Conservation (phyloP, 2,797 vertebrate genomes). For the Petrocephalus sullivani region DNA sequence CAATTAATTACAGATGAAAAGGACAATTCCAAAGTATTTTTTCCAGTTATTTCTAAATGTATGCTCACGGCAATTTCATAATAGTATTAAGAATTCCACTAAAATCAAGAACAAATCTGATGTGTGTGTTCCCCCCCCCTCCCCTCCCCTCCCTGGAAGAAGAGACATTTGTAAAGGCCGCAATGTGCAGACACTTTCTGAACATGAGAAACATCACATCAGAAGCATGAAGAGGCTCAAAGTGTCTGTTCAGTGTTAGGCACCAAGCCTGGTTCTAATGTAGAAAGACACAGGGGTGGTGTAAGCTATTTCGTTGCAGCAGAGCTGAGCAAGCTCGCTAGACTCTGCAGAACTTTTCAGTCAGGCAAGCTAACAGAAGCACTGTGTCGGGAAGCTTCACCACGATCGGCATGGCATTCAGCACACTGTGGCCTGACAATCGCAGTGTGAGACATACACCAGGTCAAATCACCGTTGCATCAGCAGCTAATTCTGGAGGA, state of each 20-base stretch:
- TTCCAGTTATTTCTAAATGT: background rate
- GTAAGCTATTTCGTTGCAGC: background rate
- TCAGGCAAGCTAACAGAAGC: background rate
- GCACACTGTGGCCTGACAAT: background rate
- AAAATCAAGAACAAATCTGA: background rate
- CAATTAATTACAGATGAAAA: background rate
- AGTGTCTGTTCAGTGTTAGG: background rate
- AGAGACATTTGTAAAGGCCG: background rate
- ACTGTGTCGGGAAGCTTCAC: background rate
- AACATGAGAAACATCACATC: background rate
- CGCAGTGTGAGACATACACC: background rate
- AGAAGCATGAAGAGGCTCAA: background rate
- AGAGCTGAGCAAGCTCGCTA: background rate
- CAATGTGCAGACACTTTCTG: background rate
- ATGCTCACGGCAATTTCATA: background rate
- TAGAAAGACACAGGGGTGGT: background rate
- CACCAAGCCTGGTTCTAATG: background rate
- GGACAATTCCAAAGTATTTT: background rate
- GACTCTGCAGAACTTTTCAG: background rate
- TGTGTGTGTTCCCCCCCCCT: background rate
- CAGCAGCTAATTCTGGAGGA: background rate
- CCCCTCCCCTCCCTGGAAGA: background rate
- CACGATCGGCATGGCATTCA: background rate
- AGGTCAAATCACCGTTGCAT: conserved; percentile 7
- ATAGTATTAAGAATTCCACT: background rate